Percentiles rank a stretch among this genome's conserved stretches.
Conservation (phyloP, 1,140 invertebrate genomes). For the Cyphomyrmex costatus region DNA sequence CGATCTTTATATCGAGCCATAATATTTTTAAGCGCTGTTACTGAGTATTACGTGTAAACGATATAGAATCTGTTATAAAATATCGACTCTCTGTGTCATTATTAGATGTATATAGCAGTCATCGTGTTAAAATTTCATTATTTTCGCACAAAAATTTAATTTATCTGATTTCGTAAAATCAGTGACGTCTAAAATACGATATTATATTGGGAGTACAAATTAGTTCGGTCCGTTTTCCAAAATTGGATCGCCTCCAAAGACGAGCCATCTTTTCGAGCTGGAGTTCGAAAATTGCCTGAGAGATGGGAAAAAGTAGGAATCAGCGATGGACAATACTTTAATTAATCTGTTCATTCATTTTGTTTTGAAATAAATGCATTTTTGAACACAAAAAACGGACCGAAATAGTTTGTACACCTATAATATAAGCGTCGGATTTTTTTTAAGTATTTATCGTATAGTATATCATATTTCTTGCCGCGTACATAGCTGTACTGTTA, state of each 20-base stretch:
- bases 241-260: too few relatives aligned
- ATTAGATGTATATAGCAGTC: background rate
- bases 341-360: too few relatives aligned
- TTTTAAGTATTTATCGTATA: background rate
- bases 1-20: constrained; percentile 39
- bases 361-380: too few relatives aligned
- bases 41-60: constrained; percentile 1
- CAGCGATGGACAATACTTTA: too few relatives aligned
- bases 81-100: background rate
- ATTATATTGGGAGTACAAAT: too few relatives aligned
- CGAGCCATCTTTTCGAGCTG: too few relatives aligned
- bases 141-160: constrained; percentile 17
- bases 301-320: too few relatives aligned
- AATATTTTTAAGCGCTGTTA: constrained; percentile 36
- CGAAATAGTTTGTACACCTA: too few relatives aligned
- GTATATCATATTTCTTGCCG: background rate
- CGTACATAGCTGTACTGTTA: background rate
- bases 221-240: too few relatives aligned
- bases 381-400: too few relatives aligned
- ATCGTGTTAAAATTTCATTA: constrained; percentile 9
- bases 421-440: background rate
- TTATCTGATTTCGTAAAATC: background rate
- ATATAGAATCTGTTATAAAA: background rate
- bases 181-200: background rate
- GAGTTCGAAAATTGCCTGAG: too few relatives aligned